A percentile compares a stretch with the other conserved stretches of the same genome.
phyloP scores from a whole-genome alignment of 1,140 invertebrate genomes.

The Penaeus indicus region DNA sequence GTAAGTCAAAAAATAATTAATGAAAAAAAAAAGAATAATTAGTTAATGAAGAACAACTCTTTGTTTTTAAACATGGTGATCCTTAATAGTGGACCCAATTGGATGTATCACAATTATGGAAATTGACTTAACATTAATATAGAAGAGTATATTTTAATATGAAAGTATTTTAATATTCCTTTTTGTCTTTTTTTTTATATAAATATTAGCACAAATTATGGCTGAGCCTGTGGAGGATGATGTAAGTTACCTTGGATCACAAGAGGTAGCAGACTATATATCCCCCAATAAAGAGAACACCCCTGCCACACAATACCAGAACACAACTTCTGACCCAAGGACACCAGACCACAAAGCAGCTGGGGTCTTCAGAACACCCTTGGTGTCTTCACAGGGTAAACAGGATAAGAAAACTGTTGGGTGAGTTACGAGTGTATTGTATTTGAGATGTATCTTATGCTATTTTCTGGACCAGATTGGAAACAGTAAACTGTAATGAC shows the following conservation, averaged over 20 bases:
- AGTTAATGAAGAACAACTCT: too few relatives aligned
- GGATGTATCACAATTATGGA: too few relatives aligned
- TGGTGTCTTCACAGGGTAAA: slow-evolving; percentile 37
- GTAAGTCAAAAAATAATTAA: too few relatives aligned
- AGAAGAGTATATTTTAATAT: too few relatives aligned
- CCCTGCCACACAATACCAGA: too few relatives aligned
- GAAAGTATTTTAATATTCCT: not conserved
- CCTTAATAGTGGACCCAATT: too few relatives aligned
- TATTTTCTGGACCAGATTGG: too few relatives aligned
- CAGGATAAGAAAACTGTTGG: not conserved
- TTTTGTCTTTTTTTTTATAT: not conserved
- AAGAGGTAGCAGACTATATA: slow-evolving; percentile 26
- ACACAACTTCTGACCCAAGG: not conserved
- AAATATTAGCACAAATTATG: slow-evolving; percentile 32
- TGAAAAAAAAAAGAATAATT: too few relatives aligned
- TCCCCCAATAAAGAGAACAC: slow-evolving; percentile 16
- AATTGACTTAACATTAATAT: too few relatives aligned
- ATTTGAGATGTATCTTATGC: too few relatives aligned
- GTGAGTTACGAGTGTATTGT: not conserved
- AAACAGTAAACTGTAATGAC: too few relatives aligned
- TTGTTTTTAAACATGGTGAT: too few relatives aligned
- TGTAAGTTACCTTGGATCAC: slow-evolving; percentile 38
- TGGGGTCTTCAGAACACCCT: slow-evolving; percentile 37
- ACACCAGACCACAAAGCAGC: slow-evolving; percentile 15
- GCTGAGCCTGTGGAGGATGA: slow-evolving; percentile 61